phyloP scores from a whole-genome alignment of 2,797 vertebrate genomes.

The Hydrolagus colliei region DNA sequence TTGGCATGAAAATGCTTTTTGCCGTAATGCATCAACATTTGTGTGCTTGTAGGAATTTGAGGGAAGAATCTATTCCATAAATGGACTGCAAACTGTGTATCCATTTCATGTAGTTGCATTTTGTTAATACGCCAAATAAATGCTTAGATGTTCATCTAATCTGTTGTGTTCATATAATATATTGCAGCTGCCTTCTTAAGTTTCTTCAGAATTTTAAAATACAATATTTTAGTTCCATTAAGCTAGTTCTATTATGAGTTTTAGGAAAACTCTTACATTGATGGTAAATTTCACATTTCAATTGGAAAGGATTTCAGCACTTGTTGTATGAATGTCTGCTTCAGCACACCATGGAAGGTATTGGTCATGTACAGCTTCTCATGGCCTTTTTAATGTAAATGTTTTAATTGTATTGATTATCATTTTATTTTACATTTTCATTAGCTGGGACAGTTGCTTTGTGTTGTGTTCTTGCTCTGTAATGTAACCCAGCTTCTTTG shows the following conservation, averaged over 20 bases:
- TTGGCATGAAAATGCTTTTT: too few species aligned
- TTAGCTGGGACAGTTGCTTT: too few species aligned
- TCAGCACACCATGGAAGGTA: not conserved
- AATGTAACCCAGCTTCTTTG: not conserved
- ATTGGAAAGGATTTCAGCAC: not conserved
- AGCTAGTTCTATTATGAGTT: not conserved
- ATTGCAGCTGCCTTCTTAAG: too few species aligned
- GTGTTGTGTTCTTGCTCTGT: not conserved
- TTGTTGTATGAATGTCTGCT: not conserved
- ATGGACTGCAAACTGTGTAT: not conserved
- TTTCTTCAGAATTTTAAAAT: too few species aligned
- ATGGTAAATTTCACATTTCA: not conserved
- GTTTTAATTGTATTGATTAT: not conserved
- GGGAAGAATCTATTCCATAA: not conserved
- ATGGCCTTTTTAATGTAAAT: not conserved
- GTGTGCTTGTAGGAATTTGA: not conserved
- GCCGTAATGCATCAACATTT: too few species aligned
- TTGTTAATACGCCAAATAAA: too few species aligned
- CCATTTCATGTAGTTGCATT: not conserved
- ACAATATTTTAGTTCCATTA: too few species aligned
- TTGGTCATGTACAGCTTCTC: constrained; percentile 48
- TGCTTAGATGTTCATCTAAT: too few species aligned
- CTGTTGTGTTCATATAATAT: too few species aligned
- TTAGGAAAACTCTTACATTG: not conserved
- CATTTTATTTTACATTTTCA: not conserved